Conservation (phyloP, 2,888 invertebrate genomes). For the Ophraella communa region DNA sequence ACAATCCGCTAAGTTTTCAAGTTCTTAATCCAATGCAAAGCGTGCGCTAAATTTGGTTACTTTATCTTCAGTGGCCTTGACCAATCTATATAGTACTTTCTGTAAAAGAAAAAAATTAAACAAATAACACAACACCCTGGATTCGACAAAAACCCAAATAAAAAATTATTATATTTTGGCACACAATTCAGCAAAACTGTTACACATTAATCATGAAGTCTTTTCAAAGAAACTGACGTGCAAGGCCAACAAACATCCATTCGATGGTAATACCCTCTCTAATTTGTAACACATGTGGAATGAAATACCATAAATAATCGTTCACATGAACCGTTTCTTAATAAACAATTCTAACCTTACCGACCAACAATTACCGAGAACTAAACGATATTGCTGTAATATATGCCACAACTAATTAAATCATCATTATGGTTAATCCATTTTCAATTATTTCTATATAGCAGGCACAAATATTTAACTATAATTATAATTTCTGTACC, state of each 20-base stretch:
- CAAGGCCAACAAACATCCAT: not conserved
- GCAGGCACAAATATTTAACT: too few species aligned
- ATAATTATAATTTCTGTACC: too few species aligned
- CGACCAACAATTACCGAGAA: not conserved
- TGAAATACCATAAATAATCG: not conserved
- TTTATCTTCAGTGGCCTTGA: too few species aligned
- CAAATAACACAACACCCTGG: too few species aligned
- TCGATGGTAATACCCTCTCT: not conserved
- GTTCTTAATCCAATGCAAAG: too few species aligned
- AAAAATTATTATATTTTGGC: too few species aligned
- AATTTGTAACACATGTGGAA: not conserved
- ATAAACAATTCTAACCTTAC: not conserved
- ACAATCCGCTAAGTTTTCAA: too few species aligned
- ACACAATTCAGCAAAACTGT: too few species aligned
- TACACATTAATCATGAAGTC: not conserved
- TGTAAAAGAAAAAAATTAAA: too few species aligned
- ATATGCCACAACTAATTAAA: not conserved
- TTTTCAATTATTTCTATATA: not conserved
- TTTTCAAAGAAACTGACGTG: not conserved
- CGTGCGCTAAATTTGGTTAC: too few species aligned
- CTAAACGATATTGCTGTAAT: conserved; percentile 1
- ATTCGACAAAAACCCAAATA: too few species aligned
- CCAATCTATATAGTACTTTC: too few species aligned
- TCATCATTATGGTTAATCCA: conserved; percentile 1
- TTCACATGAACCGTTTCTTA: not conserved